phyloP scores from a whole-genome alignment of 1,140 invertebrate genomes.

The Apis dorsata region DNA sequence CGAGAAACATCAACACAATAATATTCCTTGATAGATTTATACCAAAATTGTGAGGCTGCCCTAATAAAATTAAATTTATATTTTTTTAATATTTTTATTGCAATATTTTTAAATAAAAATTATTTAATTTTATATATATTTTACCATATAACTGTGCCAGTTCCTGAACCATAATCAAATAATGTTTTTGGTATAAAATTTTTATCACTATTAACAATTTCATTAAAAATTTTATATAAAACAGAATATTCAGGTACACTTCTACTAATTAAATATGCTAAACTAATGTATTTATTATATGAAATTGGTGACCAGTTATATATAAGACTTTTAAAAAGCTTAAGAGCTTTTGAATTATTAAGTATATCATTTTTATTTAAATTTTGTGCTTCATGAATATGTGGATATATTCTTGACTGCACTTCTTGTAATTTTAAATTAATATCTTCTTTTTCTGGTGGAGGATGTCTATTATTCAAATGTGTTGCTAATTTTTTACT shows the following conservation, averaged over 20 bases:
- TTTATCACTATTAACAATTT: conserved; percentile 84
- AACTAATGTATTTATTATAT: conserved; percentile 83
- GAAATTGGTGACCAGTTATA: conserved; percentile 87
- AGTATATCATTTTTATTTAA: conserved; percentile 41
- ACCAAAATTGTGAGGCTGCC: conserved; percentile 88
- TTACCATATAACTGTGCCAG: conserved; percentile 91
- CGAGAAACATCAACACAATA: conserved; percentile 89
- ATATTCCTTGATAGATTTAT: conserved; percentile 87
- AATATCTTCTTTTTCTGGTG: conserved; percentile 82
- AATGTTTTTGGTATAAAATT: conserved; percentile 88
- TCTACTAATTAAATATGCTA: conserved; percentile 86
- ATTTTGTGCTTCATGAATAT: conserved; percentile 52
- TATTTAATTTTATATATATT: conserved; percentile 26
- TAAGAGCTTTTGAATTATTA: conserved; percentile 63
- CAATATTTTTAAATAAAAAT: conserved; percentile 5
- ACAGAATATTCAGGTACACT: conserved; percentile 88
- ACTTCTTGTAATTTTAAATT: conserved; percentile 76
- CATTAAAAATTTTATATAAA: conserved; percentile 85
- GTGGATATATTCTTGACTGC: conserved; percentile 23
- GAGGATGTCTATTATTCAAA: conserved; percentile 82
- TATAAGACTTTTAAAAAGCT: conserved; percentile 81
- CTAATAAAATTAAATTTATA: conserved; percentile 71
- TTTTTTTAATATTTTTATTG: not conserved
- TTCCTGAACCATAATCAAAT: conserved; percentile 95
- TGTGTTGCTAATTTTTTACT: conserved; percentile 82